These are phyloP conservation scores for Ondatra zibethicus DNA, from an alignment of 2,113 vertebrate species.

Conservation along the genomic window DNA sequence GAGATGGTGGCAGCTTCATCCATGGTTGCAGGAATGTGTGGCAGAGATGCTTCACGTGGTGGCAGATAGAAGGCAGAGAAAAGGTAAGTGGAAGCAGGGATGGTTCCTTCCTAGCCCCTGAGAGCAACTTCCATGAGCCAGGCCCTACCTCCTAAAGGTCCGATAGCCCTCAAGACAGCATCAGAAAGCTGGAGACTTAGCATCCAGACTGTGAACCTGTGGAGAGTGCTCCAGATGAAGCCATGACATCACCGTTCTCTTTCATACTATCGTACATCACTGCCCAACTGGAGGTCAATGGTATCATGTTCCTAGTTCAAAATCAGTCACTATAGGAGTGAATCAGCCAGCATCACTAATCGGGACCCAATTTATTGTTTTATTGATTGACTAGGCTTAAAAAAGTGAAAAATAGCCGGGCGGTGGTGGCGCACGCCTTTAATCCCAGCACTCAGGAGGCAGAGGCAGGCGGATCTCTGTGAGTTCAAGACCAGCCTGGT, in stretches of 20 bases:
- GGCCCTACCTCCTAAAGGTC: background rate
- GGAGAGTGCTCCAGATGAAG: background rate
- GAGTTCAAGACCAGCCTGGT: too few species aligned
- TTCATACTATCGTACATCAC: background rate
- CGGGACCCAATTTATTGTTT: background rate
- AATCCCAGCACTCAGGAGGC: too few species aligned
- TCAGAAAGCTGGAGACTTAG: background rate
- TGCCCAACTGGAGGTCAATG: background rate
- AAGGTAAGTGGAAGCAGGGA: background rate
- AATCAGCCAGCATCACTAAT: background rate
- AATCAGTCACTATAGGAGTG: background rate
- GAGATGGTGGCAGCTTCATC: background rate
- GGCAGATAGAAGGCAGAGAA: background rate
- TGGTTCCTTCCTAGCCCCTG: background rate
- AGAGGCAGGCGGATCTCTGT: too few species aligned
- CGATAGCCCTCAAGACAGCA: too few species aligned
- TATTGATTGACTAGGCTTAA: background rate
- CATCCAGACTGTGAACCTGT: background rate
- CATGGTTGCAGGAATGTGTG: background rate
- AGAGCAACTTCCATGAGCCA: background rate
- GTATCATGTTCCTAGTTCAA: background rate
- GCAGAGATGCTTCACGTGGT: background rate
- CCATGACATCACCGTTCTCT: accelerated
- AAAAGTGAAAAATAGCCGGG: too few species aligned
- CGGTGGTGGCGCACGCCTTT: too few species aligned